These are phyloP conservation scores for Danaus melanippus DNA, from an alignment of 1,140 invertebrate species.

Conservation along the genomic window DNA sequence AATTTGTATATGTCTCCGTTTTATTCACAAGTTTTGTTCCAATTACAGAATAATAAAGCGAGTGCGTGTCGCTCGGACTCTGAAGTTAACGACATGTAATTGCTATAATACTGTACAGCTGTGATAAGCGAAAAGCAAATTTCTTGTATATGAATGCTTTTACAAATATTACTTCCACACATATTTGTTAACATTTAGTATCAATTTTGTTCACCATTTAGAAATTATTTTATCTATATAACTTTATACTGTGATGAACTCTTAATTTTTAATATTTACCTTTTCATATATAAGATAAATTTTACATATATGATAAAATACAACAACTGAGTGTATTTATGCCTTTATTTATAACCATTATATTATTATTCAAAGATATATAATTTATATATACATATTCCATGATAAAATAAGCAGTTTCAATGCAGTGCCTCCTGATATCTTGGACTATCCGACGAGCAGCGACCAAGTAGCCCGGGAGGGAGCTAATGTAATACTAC, in stretches of 20 bases:
- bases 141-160: conserved; percentile 11
- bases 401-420: too few relatives aligned
- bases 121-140: conserved; percentile 20
- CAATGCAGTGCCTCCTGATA: conserved; percentile 85
- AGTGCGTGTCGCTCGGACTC: conserved; percentile 15
- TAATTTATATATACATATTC: too few relatives aligned
- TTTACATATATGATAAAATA: too few relatives aligned
- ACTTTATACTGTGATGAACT: too few relatives aligned
- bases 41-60: conserved; percentile 14
- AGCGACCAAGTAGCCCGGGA: conserved; percentile 90
- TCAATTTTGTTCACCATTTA: too few relatives aligned
- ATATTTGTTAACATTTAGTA: too few relatives aligned
- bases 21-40: conserved; percentile 7
- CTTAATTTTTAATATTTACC: too few relatives aligned
- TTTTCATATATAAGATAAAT: too few relatives aligned
- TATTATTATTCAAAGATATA: too few relatives aligned
- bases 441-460: conserved; percentile 87
- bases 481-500: conserved; percentile 86
- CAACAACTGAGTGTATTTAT: too few relatives aligned
- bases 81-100: conserved; percentile 17
- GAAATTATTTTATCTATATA: too few relatives aligned
- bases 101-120: conserved; percentile 17
- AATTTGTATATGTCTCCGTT: neutral
- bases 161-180: conserved; percentile 5
- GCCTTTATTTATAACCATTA: too few relatives aligned